These are phyloP conservation scores for Elgonia sp. DNA, from an alignment of 2,888 invertebrate genomes.

Conservation along the genomic window DNA sequence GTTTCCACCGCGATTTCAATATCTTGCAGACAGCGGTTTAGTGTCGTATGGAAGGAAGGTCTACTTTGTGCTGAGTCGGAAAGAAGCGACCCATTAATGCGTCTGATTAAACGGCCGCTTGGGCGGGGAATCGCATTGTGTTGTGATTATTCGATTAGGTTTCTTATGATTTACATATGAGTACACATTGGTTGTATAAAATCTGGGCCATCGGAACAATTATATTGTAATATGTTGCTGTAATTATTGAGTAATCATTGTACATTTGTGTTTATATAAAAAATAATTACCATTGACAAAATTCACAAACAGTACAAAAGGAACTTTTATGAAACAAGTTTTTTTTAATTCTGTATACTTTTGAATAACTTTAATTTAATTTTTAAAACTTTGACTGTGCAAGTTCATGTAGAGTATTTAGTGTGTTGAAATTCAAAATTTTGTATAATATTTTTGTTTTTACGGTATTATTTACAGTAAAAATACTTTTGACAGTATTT, in stretches of 20 bases:
- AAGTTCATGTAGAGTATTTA: too few relatives aligned
- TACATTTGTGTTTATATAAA: too few relatives aligned
- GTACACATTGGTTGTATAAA: conserved; percentile 39
- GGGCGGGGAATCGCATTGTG: conserved; percentile 56
- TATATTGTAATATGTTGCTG: conserved; percentile 33
- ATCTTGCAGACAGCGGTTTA: conserved; percentile 21
- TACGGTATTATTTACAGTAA: too few relatives aligned
- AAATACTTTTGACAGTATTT: too few relatives aligned
- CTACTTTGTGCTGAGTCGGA: conserved; percentile 48
- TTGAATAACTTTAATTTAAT: too few relatives aligned
- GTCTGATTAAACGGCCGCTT: conserved; percentile 54
- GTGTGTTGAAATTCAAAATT: too few relatives aligned
- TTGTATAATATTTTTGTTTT: too few relatives aligned
- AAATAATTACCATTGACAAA: too few relatives aligned
- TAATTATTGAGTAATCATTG: conserved; percentile 20
- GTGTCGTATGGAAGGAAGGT: conserved; percentile 26
- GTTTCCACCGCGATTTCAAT: conserved; percentile 57
- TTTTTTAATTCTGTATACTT: too few relatives aligned
- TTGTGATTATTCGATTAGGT: conserved; percentile 53
- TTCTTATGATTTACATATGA: conserved; percentile 58
- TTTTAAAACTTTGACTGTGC: too few relatives aligned
- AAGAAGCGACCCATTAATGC: conserved; percentile 59
- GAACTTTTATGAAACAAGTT: too few relatives aligned
- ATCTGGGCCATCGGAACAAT: conserved; percentile 55
- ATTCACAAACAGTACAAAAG: too few relatives aligned